Base-by-base conservation (phyloP, 2,797 vertebrate species). In the Hippopotamyrus pictus region DNA sequence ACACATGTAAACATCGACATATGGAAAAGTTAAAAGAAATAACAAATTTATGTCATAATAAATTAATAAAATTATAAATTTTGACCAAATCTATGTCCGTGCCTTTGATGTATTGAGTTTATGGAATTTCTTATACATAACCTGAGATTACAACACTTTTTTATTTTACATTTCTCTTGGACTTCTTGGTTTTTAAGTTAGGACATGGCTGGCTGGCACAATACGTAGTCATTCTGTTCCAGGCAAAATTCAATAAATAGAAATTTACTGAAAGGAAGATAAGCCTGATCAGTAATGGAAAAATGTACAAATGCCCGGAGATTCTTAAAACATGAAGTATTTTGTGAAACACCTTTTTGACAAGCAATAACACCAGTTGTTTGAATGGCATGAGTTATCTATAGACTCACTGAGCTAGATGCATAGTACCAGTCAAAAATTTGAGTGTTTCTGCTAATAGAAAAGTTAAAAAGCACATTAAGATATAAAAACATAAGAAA, bases 31-130 rank as follows among this genome's bases (percentile, higher is more conserved):
- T 46, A 44, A 46, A 82, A 82, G 76, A 82, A 33, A 82, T 82
- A 82, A 22, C 19, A 4, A 46, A 46, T 41, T 76, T 7, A 37
- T 76, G 69, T 82, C 76, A 82, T 44, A 82, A 46, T 44, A 82
- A 82, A 82, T 76, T n/a, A 82, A 82, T 82, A 82, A 82, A 82
- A 44, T 22, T 46, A 82, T 82, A 22, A 8, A n/a, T 46, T 46
- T 82, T 44, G 17, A 82, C 37, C 41, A 46, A 82, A 82, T n/a
- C 76, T 82, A 82, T 82, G 76, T 82, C 76, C 0, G 19, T 82
- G 76, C 76, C 19, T 46, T 82, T 82, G 76, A 82, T 82, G n/a
- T 82, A n/a, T n/a, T 82, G 76, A 82, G 37, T 22, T 82, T 82
- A 46, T 82, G 41, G 29, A 82, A 82, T 82, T 82, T 46, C 19